Evolutionary conservation across 2,797 vertebrate genomes (phyloP), one percentile per base, ranked within the genome.

Genomic region (Myotis daubentonii): DNA sequence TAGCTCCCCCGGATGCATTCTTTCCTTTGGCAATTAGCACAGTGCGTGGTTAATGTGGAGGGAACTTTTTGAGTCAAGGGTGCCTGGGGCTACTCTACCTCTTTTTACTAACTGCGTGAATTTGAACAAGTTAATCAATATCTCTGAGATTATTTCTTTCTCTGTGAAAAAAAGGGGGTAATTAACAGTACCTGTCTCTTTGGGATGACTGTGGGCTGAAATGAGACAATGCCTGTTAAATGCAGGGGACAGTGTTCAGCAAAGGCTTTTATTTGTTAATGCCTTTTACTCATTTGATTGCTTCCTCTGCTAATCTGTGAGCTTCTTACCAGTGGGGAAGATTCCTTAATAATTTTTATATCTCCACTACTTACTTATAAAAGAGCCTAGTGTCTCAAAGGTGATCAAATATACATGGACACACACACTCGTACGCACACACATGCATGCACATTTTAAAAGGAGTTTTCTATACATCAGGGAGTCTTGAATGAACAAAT

Each of bases 1-100:
- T 17, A 23, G 0, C 9, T 38, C 20, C 28, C 11, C 49, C 8
- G 30, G 41, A 11, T 1, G 7, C 12, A 4, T 60, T 5, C 30
- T 44, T 47, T 36, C 11, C 28, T 36, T 51, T n/a, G 44, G 49
- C 8, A 23, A 4, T 20, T 38, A 33, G 22, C 62, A 41, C 8
- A 8, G 49, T 12, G 0, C 0, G 49, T 57, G 11, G 30, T 38
- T 36, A 30, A 55, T 60, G 4, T 5, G 25, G 16, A 5, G 13
- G 23, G 22, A 55, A 4, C 12, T 47, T 66, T 70, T 4, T 1
- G 13, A 22, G 11, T 33, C 23, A 51, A 36, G 49, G 36, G 36
- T n/a, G 0, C 51, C 33, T 57, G 20, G 60, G 11, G 20, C 9
- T 51, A 36, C 2, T 75, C 44, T 8, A 25, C 36, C n/a, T 25